Conservation (phyloP, 2,797 vertebrate genomes). For the Mallotus villosus region DNA sequence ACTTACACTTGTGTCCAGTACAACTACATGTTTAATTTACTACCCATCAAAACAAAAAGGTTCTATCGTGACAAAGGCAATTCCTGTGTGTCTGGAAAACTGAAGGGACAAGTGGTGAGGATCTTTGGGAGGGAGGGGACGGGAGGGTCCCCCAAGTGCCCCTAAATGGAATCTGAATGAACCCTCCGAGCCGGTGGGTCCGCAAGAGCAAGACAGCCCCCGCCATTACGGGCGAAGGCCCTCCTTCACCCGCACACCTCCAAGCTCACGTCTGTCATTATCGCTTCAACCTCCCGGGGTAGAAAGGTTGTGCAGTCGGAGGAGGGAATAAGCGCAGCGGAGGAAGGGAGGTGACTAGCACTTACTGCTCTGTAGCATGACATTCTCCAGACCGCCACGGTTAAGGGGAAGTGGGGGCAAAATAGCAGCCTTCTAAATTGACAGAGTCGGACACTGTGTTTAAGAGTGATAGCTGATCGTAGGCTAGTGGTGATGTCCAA, state of each 20-base stretch:
- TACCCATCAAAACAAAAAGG: conserved; percentile 71
- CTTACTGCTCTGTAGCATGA: conserved; percentile 67
- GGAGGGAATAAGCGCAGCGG: conserved; percentile 24
- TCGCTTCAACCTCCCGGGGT: conserved; percentile 62
- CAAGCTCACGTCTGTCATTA: conserved; percentile 71
- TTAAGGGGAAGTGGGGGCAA: conserved; percentile 30
- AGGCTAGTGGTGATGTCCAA: conserved; percentile 54
- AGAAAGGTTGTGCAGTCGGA: conserved; percentile 38
- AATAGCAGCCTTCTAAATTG: conserved; percentile 73
- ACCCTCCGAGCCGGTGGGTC: conserved; percentile 56
- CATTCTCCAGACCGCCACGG: conserved; percentile 63
- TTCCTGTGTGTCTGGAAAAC: conserved; percentile 72
- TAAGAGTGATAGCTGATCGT: conserved; percentile 72
- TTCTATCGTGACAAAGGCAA: conserved; percentile 76
- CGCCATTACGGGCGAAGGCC: conserved; percentile 62
- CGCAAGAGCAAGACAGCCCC: conserved; percentile 59
- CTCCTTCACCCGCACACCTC: conserved; percentile 62
- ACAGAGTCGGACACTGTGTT: conserved; percentile 70
- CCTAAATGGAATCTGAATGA: conserved; percentile 77
- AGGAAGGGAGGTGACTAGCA: conserved; percentile 50
- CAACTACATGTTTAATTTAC: conserved; percentile 81
- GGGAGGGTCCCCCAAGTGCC: conserved; percentile 5
- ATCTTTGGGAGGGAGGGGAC: conserved; percentile 11
- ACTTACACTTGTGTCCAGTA: conserved; percentile 51
- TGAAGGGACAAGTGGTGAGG: conserved; percentile 49